Base-by-base conservation (phyloP, 1,140 invertebrate species). In the Diorhabda sublineata region DNA sequence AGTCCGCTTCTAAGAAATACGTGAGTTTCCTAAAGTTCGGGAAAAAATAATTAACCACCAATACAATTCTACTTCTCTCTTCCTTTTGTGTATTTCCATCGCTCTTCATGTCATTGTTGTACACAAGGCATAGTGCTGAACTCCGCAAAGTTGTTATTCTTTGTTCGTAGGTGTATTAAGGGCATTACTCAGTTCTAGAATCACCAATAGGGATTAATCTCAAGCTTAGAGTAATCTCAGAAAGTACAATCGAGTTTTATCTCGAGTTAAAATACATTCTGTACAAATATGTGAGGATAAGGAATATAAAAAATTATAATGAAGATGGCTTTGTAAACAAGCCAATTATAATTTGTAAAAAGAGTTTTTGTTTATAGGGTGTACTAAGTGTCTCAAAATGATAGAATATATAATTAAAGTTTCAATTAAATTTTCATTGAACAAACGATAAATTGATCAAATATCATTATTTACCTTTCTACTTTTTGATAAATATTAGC, bases 171-270 rank as follows among this genome's bases (percentile, higher is more conserved):
- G 60, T 64, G 64, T 61, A 65, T 70, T 70, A 47, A 61, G 59
- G 64, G 60, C 65, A 71, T 71, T 71, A 67, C 64, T 71, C 61
- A 67, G 65, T 67, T 67, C 69, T 71, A 58, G 69, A 56, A 71
- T 71, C 62, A 63, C 57, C 66, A 73, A 56, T 56, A 61, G 43
- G 69, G 68, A 72, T 72, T 72, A 72, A 67, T 72, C 68, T 64
- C n/a, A 61, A 66, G 67, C 67, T 64, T 52, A 60, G 66, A 62
- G 69, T 73, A 73, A 73, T 73, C 70, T 71, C 58, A 69, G 69
- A 43, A 69, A 73, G 70, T 71, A 70, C 67, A 58, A 71, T 71
- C 64, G 69, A 73, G 67, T 69, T 52, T 52, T 73, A 73, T 73
- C 69, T 70, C 42, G 68, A 71, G 66, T 70, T 68, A 70, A 73